Evolutionary conservation across 1,140 invertebrate species (phyloP).

Genomic region (Temnothorax curvispinosus): DNA sequence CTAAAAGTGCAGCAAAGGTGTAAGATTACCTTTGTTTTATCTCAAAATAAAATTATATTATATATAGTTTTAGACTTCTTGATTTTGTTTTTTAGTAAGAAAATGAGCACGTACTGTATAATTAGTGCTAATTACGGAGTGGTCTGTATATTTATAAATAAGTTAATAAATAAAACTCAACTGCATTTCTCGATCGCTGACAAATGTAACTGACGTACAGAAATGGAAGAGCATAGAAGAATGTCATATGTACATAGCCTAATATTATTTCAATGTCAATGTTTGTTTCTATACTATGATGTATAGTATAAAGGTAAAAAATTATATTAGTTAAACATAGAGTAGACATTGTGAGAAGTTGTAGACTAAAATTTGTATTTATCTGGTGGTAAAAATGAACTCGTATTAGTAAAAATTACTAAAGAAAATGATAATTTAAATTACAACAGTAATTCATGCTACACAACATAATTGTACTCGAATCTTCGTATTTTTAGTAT

Average conservation of each 20-base stretch:
- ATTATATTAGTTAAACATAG: constrained; percentile 3
- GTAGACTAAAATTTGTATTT: constrained; percentile 31
- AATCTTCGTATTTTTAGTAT: too few relatives aligned
- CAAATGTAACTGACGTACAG: constrained; percentile 20
- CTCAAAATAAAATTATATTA: too few relatives aligned
- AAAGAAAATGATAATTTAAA: neutral
- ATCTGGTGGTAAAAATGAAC: neutral
- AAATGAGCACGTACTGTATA: neutral
- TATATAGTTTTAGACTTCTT: too few relatives aligned
- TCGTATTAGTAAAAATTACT: neutral
- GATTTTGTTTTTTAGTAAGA: too few relatives aligned
- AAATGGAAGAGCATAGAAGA: constrained; percentile 1
- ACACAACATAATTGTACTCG: neutral
- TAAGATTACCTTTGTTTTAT: too few relatives aligned
- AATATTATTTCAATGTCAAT: neutral
- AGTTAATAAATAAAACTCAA: neutral
- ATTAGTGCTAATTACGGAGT: too few relatives aligned
- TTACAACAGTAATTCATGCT: neutral
- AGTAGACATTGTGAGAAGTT: neutral
- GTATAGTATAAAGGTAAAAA: neutral
- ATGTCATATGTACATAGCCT: neutral
- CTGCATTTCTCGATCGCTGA: constrained; percentile 36
- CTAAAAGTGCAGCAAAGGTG: too few relatives aligned
- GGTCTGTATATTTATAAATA: neutral
- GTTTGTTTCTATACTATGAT: neutral